Evolutionary conservation across 1,140 invertebrate genomes (phyloP).

Genomic region (Prorops nasuta): DNA sequence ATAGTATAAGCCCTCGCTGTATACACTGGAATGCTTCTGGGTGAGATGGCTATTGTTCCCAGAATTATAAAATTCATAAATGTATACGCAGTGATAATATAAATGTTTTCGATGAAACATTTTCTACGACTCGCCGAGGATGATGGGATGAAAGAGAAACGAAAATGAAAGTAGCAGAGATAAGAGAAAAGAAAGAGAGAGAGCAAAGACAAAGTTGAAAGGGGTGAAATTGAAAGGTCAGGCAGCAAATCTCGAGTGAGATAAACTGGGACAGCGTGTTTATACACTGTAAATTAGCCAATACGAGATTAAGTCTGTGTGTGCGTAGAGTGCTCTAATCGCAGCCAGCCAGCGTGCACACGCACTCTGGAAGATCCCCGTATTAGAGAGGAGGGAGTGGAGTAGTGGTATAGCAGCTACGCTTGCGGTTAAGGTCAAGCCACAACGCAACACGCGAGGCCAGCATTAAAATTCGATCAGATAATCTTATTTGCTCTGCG

Average conservation of each 20-base stretch:
- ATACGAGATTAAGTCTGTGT: slow-evolving; percentile 19
- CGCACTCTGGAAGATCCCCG: slow-evolving; percentile 2
- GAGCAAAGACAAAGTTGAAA: not conserved
- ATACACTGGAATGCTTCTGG: not conserved
- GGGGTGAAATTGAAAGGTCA: slow-evolving; percentile 19
- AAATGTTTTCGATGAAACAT: no score
- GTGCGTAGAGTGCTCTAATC: slow-evolving; percentile 5
- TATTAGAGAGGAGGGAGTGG: not conserved
- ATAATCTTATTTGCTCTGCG: slow-evolving; percentile 49
- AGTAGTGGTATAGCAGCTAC: slow-evolving; percentile 7
- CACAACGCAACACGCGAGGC: slow-evolving; percentile 37
- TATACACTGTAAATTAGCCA: slow-evolving; percentile 35
- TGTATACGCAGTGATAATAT: no score
- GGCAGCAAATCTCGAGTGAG: slow-evolving; percentile 14
- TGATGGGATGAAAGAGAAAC: not conserved
- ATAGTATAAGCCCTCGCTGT: not conserved
- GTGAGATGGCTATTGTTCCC: not conserved
- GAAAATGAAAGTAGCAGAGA: not conserved
- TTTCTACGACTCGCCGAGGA: not conserved
- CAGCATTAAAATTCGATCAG: slow-evolving; percentile 52
- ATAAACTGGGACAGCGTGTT: slow-evolving; percentile 38
- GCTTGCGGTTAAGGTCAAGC: not conserved
- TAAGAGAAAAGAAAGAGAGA: slow-evolving; percentile 1
- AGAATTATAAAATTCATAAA: not conserved
- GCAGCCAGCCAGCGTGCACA: slow-evolving; percentile 1